Evolutionary conservation across 30 jellyfish, hydroid and myxozoan genomes (phyloP).

Genomic region (Cassiopea andromeda): DNA sequence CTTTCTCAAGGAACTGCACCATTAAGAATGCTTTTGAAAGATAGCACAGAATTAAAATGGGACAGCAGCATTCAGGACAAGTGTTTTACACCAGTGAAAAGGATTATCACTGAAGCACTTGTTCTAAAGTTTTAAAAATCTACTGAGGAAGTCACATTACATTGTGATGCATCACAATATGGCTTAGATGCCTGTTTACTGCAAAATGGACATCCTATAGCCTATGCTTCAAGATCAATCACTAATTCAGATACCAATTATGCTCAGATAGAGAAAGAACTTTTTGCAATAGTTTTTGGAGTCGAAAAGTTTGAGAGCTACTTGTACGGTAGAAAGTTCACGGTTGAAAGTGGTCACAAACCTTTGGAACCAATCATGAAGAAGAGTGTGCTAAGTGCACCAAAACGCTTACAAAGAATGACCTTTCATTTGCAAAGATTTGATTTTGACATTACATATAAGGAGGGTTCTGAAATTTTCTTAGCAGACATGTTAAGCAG

Average conservation of each 20-base stretch:
- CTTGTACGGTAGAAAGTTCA: conserved; percentile 34
- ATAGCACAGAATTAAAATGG: conserved; percentile 34
- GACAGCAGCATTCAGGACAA: conserved; percentile 44
- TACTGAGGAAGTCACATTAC: conserved; percentile 24
- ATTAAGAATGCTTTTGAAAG: conserved; percentile 36
- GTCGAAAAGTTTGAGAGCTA: conserved; percentile 50
- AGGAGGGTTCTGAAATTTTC: conserved; percentile 49
- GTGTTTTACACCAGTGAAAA: conserved; percentile 34
- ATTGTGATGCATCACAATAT: conserved; percentile 43
- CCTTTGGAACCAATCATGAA: conserved; percentile 55
- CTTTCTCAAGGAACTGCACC: conserved; percentile 49
- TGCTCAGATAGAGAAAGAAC: conserved; percentile 68
- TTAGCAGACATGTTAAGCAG: conserved; percentile 52
- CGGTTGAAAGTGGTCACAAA: conserved; percentile 60
- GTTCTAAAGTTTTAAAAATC: conserved; percentile 43
- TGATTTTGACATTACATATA: conserved; percentile 34
- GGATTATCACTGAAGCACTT: conserved; percentile 34
- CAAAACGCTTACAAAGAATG: conserved; percentile 69
- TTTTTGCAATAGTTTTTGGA: conserved; percentile 53
- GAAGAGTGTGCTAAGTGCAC: conserved; percentile 46
- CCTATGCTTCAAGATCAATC: conserved; percentile 69
- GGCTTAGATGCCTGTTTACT: conserved; percentile 69
- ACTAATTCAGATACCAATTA: conserved; percentile 38
- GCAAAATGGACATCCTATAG: conserved; percentile 55
- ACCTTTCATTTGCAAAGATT: conserved; percentile 56